Evolutionary conservation across 2,888 invertebrate genomes (phyloP), one percentile per base, ranked within the genome.

Genomic region (Sphaeridia pumilis): DNA sequence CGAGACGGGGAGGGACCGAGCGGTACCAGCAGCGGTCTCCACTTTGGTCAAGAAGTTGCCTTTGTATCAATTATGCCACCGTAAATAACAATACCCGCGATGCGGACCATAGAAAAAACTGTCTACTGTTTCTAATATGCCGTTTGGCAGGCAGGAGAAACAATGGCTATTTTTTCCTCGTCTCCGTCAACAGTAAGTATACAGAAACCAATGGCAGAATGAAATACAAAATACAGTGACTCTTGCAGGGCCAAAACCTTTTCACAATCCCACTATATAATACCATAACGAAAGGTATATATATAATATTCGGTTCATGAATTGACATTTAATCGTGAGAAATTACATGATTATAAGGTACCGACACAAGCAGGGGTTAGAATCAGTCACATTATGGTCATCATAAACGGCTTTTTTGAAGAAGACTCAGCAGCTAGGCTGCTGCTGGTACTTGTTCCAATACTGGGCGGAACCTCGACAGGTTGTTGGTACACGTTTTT

Each of bases 261-360:
- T 7, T 31, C 7, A 7, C 10, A 14, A 31, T 31, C 31, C 31
- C 7, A 14, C 31, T 31, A 14, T 31, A 31, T 31, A 14, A 31
- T 14, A 14, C 31, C 7, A 14, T 14, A 10, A 10, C 31, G 17
- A 38, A 17, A 20, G 38, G 38, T 20, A n/a, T n/a, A n/a, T 38
- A 38, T 17, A 38, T 38, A 38, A 38, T 38, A 17, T 38, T 38
- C 38, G 38, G 38, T 17, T 38, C 38, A 38, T 38, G 38, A 38
- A 38, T 38, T 38, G 38, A 38, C 38, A 38, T 38, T 38, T 38
- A 38, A 38, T 38, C 38, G 38, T 38, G 38, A 38, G 38, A 38
- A 38, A 38, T 38, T 38, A 38, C 38, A 38, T 38, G 38, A 38
- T 38, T 38, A 38, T 38, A 38, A 38, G 38, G 38, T 38, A 17